Base-by-base conservation (phyloP, 1,140 invertebrate genomes). In the Cotesia chilonis region DNA sequence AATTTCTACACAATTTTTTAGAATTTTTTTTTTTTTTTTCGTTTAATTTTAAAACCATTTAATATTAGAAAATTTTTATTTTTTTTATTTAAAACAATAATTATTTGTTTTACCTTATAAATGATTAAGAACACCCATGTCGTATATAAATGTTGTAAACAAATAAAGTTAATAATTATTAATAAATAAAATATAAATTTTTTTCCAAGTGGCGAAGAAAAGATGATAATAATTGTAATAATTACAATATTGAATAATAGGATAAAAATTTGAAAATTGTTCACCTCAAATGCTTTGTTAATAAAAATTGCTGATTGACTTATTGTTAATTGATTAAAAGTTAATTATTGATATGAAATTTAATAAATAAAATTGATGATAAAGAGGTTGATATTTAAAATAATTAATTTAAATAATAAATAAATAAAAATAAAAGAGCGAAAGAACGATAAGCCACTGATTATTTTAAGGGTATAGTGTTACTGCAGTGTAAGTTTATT, bases 401-500 rank as follows among this genome's bases (percentile, higher is more conserved):
- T 47, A 47, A 47, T 47, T 47, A 47, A 47, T 47, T 10, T 47
- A 47, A 47, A 47, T 47, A 47, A 57, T 55, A 14, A 6, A 14
- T 55, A 55, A 14, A 55, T n/a, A n/a, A 17, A 57, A 57, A 20
- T 57, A 57, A 57, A 57, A 68, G 51, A 52, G 41, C 41, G 41
- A 9, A 47, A 47, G 41, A 47, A 47, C 41, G 41, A 47, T 47
- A 47, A 47, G 41, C 75, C 73, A 73, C 73, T 78, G 74, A 76
- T 81, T 80, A 81, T 80, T 79, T 74, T 68, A 80, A 47, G 41
- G 41, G 10, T 59, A 78, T 82, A 81, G 79, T 75, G 76, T 84
- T 84, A 81, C 10, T 76, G 73, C 75, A 75, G 72, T 78, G 70
- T 85, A 84, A 82, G 79, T 79, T 84, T 84, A 84, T 85, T 85